These are phyloP conservation scores for Lycaon pictus DNA, from an alignment of 2,113 vertebrate genomes.

Conservation along the genomic window DNA sequence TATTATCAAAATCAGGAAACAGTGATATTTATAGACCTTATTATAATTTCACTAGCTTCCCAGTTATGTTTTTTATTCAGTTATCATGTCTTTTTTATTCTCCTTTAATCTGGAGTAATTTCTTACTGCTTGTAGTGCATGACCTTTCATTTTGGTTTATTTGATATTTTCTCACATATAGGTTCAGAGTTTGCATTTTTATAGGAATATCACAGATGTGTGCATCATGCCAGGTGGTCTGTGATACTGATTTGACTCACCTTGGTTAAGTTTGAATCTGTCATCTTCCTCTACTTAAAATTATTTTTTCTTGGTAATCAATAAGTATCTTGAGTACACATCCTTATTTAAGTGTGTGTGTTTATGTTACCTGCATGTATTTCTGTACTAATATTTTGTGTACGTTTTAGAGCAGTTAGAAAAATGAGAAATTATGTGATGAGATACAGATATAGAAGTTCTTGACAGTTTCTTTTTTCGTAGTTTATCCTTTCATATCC, in stretches of 20 bases:
- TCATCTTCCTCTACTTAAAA: background rate
- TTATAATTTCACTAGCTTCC: background rate
- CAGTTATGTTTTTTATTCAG: background rate
- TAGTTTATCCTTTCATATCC: background rate
- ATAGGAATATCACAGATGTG: background rate
- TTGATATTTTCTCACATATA: background rate
- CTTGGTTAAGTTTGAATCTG: background rate
- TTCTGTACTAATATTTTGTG: background rate
- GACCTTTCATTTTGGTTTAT: background rate
- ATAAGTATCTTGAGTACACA: background rate
- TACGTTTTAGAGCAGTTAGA: constrained; percentile 25
- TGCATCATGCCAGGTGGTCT: background rate
- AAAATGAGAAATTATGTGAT: background rate
- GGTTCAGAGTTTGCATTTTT: constrained; percentile 18
- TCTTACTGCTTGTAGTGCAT: background rate
- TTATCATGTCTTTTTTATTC: background rate
- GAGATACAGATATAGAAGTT: background rate
- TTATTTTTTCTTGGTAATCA: constrained; percentile 1
- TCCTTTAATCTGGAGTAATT: constrained; percentile 3
- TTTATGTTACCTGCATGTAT: background rate
- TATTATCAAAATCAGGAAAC: constrained; percentile 12
- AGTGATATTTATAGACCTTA: background rate
- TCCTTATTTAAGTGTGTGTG: background rate
- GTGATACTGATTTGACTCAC: background rate
- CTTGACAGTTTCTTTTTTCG: background rate